Conservation (phyloP, 2,113 vertebrate species). For the Bucco capensis region DNA sequence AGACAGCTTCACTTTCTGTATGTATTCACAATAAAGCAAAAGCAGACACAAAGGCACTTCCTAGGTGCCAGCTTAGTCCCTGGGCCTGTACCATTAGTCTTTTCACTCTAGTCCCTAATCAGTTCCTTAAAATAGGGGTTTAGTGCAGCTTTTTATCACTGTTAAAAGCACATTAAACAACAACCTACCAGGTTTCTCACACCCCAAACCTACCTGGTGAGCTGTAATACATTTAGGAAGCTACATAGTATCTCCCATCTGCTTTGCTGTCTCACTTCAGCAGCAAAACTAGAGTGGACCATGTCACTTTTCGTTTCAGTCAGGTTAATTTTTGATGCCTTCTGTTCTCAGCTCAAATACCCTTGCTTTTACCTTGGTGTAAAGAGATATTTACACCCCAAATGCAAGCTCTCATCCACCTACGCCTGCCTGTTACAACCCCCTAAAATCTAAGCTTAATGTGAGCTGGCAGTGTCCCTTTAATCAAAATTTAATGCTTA, state of each 20-base stretch:
- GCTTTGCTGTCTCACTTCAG: not conserved
- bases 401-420: not conserved
- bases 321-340: not conserved
- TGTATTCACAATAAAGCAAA: not conserved
- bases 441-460: not conserved
- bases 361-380: not conserved
- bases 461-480: slow-evolving; percentile 9
- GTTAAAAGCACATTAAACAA: not conserved
- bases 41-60: not conserved
- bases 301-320: not conserved
- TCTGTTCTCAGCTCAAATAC: not conserved
- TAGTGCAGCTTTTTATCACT: not conserved
- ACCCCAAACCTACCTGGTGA: not conserved
- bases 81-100: not conserved
- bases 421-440: not conserved
- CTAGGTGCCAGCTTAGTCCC: not conserved
- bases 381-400: slow-evolving; percentile 1
- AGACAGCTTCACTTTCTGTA: not conserved
- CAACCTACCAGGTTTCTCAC: not conserved
- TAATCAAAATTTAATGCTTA: slow-evolving; percentile 52
- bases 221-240: not conserved
- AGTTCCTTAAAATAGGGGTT: not conserved
- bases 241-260: not conserved
- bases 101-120: not conserved
- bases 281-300: not conserved